Conservation (phyloP, 2,797 vertebrate species). For the Coendou prehensilis region DNA sequence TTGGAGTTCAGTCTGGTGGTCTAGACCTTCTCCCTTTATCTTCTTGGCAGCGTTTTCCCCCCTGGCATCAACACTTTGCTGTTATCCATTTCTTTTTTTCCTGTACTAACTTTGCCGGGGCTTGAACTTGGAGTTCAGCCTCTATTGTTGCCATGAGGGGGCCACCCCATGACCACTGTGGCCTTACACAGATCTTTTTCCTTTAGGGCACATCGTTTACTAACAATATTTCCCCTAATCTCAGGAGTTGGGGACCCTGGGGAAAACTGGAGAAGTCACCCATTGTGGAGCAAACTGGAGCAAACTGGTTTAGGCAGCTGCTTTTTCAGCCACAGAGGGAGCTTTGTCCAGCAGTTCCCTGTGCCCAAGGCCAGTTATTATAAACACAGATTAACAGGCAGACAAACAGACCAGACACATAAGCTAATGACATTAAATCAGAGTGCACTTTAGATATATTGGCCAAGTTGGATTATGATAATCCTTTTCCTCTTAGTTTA, state of each 20-base stretch:
- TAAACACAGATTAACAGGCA: background rate
- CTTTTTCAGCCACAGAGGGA: background rate
- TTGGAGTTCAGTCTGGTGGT: background rate
- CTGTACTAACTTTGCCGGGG: background rate
- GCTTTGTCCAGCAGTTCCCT: background rate
- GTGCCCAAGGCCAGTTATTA: background rate
- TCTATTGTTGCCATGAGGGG: background rate
- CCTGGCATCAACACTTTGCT: background rate
- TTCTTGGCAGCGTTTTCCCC: background rate
- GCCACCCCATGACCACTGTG: background rate
- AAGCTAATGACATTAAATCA: background rate
- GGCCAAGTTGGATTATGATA: background rate
- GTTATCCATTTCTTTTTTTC: background rate
- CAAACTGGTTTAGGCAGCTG: background rate
- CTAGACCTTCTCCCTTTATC: background rate
- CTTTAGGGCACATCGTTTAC: background rate
- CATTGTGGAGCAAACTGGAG: background rate
- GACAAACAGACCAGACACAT: background rate
- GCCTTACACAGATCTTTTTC: background rate
- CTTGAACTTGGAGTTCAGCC: background rate
- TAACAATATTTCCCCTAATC: background rate
- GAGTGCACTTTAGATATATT: background rate
- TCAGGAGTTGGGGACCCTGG: background rate
- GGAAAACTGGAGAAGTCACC: background rate
- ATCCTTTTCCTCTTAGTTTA: background rate